phyloP scores from a whole-genome alignment of 1,140 invertebrate genomes.

The Platorchestia sp. region DNA sequence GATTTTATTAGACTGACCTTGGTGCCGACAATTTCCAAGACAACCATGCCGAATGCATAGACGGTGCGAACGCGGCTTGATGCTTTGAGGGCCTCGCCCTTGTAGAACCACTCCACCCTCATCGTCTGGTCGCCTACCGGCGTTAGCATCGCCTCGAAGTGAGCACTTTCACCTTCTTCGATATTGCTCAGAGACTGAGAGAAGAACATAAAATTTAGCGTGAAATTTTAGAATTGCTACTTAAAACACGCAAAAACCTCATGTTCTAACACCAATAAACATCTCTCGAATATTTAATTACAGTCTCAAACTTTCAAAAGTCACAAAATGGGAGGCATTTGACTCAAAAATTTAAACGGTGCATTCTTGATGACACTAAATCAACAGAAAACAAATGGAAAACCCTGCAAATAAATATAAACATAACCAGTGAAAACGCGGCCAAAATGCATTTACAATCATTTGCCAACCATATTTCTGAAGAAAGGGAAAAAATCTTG shows the following conservation, averaged over 20 bases:
- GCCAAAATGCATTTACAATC: neutral
- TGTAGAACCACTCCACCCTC: constrained; percentile 98
- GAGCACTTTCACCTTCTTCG: constrained; percentile 90
- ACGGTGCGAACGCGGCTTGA: constrained; percentile 89
- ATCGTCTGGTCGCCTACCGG: constrained; percentile 96
- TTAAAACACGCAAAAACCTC: neutral
- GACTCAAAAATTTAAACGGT: too few species aligned
- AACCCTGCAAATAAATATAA: too few species aligned
- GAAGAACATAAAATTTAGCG: constrained; percentile 72
- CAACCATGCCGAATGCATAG: constrained; percentile 95
- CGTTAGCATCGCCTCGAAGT: constrained; percentile 93
- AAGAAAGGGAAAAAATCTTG: neutral
- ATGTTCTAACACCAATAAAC: too few species aligned
- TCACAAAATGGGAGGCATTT: too few species aligned
- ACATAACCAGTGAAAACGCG: too few species aligned
- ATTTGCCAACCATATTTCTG: neutral
- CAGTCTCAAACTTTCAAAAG: too few species aligned
- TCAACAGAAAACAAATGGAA: too few species aligned
- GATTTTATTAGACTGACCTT: constrained; percentile 57
- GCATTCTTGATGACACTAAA: too few species aligned
- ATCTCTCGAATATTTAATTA: too few species aligned
- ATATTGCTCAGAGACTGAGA: constrained; percentile 78
- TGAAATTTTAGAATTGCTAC: neutral
- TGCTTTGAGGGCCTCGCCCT: constrained; percentile 88
- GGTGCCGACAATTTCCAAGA: constrained; percentile 87